Base-by-base conservation (phyloP, 2,888 invertebrate species). In the Nomada goodeniana region DNA sequence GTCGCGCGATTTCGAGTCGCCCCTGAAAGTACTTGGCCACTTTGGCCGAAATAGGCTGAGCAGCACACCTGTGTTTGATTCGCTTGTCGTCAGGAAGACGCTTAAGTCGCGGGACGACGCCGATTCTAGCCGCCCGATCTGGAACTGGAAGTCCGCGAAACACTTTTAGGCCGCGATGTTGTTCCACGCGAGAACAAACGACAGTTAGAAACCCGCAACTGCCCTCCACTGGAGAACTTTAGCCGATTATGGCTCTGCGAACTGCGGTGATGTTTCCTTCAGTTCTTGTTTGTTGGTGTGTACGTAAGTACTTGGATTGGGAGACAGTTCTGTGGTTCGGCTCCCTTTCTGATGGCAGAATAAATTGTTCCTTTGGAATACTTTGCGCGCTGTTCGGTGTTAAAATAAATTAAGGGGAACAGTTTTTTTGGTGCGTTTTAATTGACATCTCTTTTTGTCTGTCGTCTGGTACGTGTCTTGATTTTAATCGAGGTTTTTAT, bases 181-280 rank as follows among this genome's bases (percentile, higher is more conserved):
- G 77, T 79, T 61, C n/a, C 26, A 2, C 0, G 55, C 36, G 60
- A 36, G 47, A 50, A 53, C 61, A 69, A 65, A 65, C 57, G 69
- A 80, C 71, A 61, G 61, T 74, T 75, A 69, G 67, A 79, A 74
- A 80, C 68, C 68, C 76, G 76, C 75, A 83, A 80, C 74, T 79
- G 78, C 79, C 79, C 88, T 86, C 53, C 65, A 64, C n/a, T 60
- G 59, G 55, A 73, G 80, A 84, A 88, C 79, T 88, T 87, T 82
- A 88, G 88, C 86, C 87, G 87, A 87, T 88, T 82, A 87, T 75
- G 78, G 76, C 1, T 5, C 9, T 23, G 13, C 67, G 57, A 10
- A 42, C 36, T 47, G 53, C 29, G n/a, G 53, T 18, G 55, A 23
- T 65, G 10, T 23, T 4, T 20, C 68, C 71, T 77, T 77, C 52